phyloP scores from a whole-genome alignment of 2,113 vertebrate species.

The Onychorhynchus coronatus region DNA sequence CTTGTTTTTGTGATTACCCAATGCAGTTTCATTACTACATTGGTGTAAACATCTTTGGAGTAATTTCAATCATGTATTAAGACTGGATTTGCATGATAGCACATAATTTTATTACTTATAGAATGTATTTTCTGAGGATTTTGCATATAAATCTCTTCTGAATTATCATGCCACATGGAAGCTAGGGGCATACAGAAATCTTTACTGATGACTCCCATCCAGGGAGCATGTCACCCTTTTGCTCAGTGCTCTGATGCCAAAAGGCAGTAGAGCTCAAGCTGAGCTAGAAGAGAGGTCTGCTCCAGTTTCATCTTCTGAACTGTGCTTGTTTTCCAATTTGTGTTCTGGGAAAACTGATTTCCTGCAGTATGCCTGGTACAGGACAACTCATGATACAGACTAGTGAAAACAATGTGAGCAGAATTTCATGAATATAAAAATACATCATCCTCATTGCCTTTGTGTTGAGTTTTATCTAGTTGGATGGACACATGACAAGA shows the following conservation, averaged over 20 bases:
- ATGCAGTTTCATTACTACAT: constrained; percentile 48
- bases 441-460: fast-evolving
- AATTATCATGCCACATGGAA: constrained; percentile 7
- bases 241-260: not conserved
- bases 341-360: not conserved
- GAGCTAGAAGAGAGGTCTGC: not conserved
- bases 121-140: constrained; percentile 21
- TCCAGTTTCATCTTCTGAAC: not conserved
- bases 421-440: not conserved
- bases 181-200: constrained; percentile 8
- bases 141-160: constrained; percentile 12
- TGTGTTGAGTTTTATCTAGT: not conserved
- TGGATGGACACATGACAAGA: not conserved
- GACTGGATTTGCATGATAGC: constrained; percentile 49
- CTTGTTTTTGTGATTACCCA: constrained; percentile 59
- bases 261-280: not conserved
- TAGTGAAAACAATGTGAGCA: fast-evolving
- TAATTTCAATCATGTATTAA: constrained; percentile 44
- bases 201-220: not conserved
- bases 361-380: not conserved
- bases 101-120: constrained; percentile 50
- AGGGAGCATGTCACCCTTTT: not conserved
- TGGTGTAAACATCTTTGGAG: constrained; percentile 57
- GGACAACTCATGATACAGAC: not conserved
- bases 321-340: not conserved